A percentile compares a stretch with the other conserved stretches of the same genome.
phyloP scores from a whole-genome alignment of 2,113 vertebrate genomes.

The Saguinus imperator region DNA sequence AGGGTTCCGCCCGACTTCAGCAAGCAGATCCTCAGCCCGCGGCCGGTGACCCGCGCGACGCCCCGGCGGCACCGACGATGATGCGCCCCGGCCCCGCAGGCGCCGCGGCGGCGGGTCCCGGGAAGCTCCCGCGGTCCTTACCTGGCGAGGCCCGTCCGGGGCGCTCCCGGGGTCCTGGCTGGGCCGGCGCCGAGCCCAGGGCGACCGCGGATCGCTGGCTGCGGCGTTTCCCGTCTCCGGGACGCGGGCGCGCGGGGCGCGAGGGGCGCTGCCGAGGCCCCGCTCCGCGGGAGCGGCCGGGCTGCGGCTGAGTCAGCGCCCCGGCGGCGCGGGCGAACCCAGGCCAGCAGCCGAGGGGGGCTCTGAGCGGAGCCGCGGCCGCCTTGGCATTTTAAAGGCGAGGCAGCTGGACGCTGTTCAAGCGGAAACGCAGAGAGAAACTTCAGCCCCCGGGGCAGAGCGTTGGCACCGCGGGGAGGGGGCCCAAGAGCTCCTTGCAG shows the following conservation, averaged over 20 bases:
- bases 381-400: slow-evolving; percentile 81
- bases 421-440: slow-evolving; percentile 66
- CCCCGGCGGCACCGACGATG: background rate
- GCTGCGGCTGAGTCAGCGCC: slow-evolving; percentile 72
- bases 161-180: background rate
- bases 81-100: background rate
- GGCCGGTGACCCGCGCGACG: background rate
- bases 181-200: background rate
- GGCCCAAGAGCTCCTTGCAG: background rate
- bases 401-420: slow-evolving; percentile 77
- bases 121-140: slow-evolving; percentile 23
- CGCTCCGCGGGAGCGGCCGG: background rate
- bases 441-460: slow-evolving; percentile 32
- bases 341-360: slow-evolving; percentile 63
- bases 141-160: slow-evolving; percentile 33
- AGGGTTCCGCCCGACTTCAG: background rate
- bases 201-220: background rate
- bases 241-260: too few relatives aligned
- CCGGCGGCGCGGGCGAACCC: slow-evolving; percentile 15
- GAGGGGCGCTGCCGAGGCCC: background rate
- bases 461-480: background rate
- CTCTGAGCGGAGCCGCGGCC: slow-evolving; percentile 69
- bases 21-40: background rate
- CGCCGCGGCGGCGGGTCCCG: background rate
- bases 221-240: background rate